phyloP scores from a whole-genome alignment of 2,113 vertebrate species.

The Grammomys dolichurus region DNA sequence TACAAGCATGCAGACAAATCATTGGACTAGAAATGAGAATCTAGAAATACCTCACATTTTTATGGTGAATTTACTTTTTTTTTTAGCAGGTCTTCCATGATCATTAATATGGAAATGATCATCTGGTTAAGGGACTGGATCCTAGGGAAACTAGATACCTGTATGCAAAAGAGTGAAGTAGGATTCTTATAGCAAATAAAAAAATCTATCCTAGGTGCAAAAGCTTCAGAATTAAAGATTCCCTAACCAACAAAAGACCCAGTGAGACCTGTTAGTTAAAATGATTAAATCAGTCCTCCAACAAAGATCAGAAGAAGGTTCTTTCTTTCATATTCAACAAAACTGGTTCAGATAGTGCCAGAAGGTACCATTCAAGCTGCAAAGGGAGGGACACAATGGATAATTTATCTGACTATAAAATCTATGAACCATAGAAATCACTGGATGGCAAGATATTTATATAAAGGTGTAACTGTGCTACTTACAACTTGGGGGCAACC shows the following conservation, averaged over 20 bases:
- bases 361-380: neutral
- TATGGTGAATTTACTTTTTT: neutral
- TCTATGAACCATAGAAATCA: neutral
- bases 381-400: neutral
- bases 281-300: neutral
- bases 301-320: neutral
- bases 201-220: neutral
- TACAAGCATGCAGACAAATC: neutral
- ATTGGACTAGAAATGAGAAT: neutral
- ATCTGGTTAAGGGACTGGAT: constrained; percentile 3
- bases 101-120: neutral
- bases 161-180: neutral
- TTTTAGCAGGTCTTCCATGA: neutral
- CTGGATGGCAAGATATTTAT: neutral
- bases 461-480: neutral
- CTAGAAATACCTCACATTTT: neutral
- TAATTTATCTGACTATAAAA: neutral
- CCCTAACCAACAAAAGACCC: neutral
- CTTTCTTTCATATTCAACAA: neutral
- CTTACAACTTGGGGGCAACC: neutral
- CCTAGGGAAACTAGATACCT: neutral
- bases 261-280: neutral
- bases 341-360: neutral
- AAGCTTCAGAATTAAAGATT: neutral
- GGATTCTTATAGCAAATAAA: neutral